Conservation (phyloP, 2,113 vertebrate species). For the Poicephalus gulielmi region DNA sequence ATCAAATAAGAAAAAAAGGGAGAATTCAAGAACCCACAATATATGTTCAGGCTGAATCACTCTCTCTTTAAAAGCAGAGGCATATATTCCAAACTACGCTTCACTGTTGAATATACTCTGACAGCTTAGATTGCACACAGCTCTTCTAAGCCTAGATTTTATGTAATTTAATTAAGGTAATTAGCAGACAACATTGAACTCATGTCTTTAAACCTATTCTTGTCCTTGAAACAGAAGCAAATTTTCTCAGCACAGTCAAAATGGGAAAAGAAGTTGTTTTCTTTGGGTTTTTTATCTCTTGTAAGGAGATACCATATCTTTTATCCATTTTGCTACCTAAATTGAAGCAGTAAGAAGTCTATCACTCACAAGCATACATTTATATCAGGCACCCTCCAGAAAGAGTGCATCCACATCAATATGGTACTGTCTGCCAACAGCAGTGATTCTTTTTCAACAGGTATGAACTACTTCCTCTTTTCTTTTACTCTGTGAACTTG, state of each 20-base stretch:
- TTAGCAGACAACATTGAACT: background rate
- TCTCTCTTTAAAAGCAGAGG: background rate
- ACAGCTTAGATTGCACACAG: background rate
- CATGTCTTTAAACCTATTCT: background rate
- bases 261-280: background rate
- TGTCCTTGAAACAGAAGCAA: background rate
- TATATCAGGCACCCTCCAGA: background rate
- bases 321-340: background rate
- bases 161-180: background rate
- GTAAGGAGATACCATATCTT: background rate
- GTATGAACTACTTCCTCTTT: background rate
- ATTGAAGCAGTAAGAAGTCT: background rate
- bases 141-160: background rate
- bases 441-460: background rate
- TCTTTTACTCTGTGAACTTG: background rate
- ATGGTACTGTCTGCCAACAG: background rate
- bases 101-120: background rate
- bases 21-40: background rate
- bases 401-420: background rate
- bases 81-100: background rate
- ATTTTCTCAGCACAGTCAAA: background rate
- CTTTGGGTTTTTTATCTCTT: background rate
- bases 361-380: background rate
- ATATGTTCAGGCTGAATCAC: background rate
- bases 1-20: background rate